A percentile compares a stretch with the other conserved stretches of the same genome.
phyloP scores from a whole-genome alignment of 2,797 vertebrate genomes.

The Lithobates sylvaticus region DNA sequence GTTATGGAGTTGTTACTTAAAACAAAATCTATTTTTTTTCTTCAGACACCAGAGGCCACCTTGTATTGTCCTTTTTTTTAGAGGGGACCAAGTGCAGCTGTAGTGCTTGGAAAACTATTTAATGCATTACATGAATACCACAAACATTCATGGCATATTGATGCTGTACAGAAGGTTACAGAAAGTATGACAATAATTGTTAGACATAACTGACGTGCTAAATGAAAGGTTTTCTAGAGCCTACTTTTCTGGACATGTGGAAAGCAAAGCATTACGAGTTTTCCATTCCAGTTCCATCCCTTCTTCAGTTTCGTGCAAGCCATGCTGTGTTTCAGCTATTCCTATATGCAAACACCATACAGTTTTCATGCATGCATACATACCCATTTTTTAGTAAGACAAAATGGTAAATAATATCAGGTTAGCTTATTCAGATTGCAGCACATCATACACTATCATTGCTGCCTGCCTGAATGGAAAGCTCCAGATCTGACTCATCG shows the following conservation, averaged over 20 bases:
- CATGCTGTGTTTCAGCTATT: no score
- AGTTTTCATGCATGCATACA: no score
- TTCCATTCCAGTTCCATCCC: constrained; percentile 16
- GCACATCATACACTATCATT: no score
- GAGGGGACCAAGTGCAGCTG: neutral
- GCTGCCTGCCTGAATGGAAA: no score
- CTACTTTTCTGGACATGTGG: neutral
- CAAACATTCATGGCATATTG: constrained; percentile 38
- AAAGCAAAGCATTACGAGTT: neutral
- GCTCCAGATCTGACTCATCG: no score
- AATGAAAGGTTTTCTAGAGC: constrained; percentile 22
- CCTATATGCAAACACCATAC: no score
- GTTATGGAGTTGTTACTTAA: neutral
- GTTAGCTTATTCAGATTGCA: no score
- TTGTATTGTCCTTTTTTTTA: constrained; percentile 23
- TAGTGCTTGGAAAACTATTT: neutral
- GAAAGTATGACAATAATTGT: constrained; percentile 54
- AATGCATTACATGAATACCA: constrained; percentile 19
- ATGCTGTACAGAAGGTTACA: constrained; percentile 32
- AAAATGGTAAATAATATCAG: no score
- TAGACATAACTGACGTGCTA: constrained; percentile 27
- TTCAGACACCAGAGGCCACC: neutral
- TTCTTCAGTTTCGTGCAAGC: neutral
- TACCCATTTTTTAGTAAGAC: no score
- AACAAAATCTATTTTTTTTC: neutral